Evolutionary conservation across 2,797 vertebrate species (phyloP).

Genomic region (Fistularia tabacaria): DNA sequence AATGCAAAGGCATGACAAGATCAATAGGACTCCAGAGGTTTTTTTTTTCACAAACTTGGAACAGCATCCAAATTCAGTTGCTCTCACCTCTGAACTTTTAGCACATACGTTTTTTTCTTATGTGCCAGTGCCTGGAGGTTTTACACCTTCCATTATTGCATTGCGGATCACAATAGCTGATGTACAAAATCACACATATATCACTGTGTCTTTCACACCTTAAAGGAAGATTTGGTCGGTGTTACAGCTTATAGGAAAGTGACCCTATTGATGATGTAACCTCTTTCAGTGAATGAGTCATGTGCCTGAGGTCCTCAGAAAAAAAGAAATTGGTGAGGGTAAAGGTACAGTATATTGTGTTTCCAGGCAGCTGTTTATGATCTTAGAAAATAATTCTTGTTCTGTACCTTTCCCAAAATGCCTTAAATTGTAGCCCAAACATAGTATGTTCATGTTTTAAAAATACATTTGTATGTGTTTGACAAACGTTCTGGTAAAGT

Average conservation of each 20-base stretch:
- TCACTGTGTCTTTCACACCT: conserved; percentile 32
- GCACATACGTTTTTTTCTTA: conserved; percentile 12
- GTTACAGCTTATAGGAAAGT: conserved; percentile 36
- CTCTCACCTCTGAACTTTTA: conserved; percentile 52
- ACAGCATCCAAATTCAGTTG: conserved; percentile 36
- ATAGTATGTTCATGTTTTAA: background rate
- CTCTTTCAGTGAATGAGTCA: conserved; percentile 59
- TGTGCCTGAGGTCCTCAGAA: conserved; percentile 45
- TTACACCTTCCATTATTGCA: background rate
- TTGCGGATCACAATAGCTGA: conserved; percentile 14
- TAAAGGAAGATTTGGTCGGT: conserved; percentile 42
- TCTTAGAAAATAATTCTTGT: conserved; percentile 28
- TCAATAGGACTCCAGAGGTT: conserved; percentile 40
- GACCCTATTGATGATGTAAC: conserved; percentile 60
- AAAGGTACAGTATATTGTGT: conserved; percentile 56
- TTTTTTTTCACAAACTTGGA: conserved; percentile 28
- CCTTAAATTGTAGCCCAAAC: no score
- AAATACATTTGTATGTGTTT: background rate
- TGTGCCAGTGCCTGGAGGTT: conserved; percentile 11
- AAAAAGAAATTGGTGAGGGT: conserved; percentile 36
- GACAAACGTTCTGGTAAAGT: background rate
- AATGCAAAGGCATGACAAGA: conserved; percentile 47
- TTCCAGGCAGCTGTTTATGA: conserved; percentile 48
- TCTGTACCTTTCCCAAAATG: background rate
- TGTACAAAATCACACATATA: conserved; percentile 22